Evolutionary conservation across 2,888 invertebrate genomes (phyloP), one percentile per base, ranked within the genome.

Genomic region (Molorchus minor): DNA sequence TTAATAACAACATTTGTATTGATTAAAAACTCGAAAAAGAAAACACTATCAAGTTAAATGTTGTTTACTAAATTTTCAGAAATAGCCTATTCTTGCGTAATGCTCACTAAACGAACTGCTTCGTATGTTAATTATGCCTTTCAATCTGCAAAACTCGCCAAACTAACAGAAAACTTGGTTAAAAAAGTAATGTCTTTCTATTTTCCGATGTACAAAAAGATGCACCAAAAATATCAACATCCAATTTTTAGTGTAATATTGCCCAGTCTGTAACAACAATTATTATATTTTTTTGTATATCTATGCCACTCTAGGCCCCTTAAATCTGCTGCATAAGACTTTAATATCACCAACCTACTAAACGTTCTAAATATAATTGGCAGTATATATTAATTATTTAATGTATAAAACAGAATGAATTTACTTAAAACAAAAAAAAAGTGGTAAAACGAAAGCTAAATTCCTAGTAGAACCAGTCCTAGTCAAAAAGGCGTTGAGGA

Each of bases 281-380:
- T 62, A 62, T 58, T 64, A 60, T 61, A 59, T 60, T 59, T 65
- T n/a, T 63, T 62, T 56, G 65, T 60, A 69, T 67, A 67, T 45
- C 64, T 65, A 70, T 65, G 68, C 65, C 62, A 57, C 61, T 57
- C 58, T 65, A 65, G 68, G 65, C 65, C 62, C 61, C 56, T 66
- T 49, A 62, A 62, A 73, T 67, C 60, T 71, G 71, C 72, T 71
- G 80, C 81, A 81, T 81, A 81, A 81, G 81, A 81, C 80, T 80
- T 81, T 74, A 76, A 75, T 81, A 80, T 80, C 80, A 80, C 80
- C 79, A 79, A 75, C 79, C 79, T 80, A 80, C 79, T 78, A 74
- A 62, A 74, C 71, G 60, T 67, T 72, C 71, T 73, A 72, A 70
- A 70, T 73, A 67, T 77, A 77, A 77, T 79, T 79, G 79, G 79